Base-by-base conservation (phyloP, 1,140 invertebrate genomes). In the Papilio polytes region DNA sequence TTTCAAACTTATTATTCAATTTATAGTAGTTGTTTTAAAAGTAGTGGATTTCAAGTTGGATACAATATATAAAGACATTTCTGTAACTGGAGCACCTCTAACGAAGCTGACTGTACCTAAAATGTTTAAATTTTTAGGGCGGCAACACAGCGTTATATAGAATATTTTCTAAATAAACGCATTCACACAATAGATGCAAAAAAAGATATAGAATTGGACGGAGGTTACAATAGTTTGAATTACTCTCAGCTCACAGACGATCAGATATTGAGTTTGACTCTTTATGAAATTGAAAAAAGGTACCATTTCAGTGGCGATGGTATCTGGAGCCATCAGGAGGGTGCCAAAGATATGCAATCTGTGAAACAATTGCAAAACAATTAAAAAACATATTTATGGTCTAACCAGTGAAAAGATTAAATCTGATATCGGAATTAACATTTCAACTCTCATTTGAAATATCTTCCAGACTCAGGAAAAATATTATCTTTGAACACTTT, bases 301-400 rank as follows among this genome's bases (percentile, higher is more conserved):
- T 92, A 94, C 81, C 91, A 95, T 78, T 95, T 95, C 76, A 94
- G 90, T 73, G 92, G 94, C 0, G 93, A 95, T 59, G 94, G 94
- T 0, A 90, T 95, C 2, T 95, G 94, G 94, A 81, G 84, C 20
- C 84, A 82, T 12, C 82, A 86, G 13, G 91, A 91, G 51, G 85
- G 87, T 12, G 26, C 72, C 8, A 90, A 86, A 80, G 77, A 70
- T 36, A 31, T 26, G 26, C 63, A 15, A 31, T 4, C 26, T 31
- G 13, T 70, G 12, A 70, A 70, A 36, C 63, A 31, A 70, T 31
- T 26, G 12, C 22, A 15, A 70, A 70, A 70, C 26, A 84, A 86
- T 88, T 89, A 87, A 91, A 91, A 89, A 31, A 89, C 48, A 46
- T 63, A 80, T 81, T 76, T 88, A 92, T 18, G 15, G 1, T 26